Evolutionary conservation across 2,797 vertebrate genomes (phyloP).

Genomic region (Etheostoma perlongum): DNA sequence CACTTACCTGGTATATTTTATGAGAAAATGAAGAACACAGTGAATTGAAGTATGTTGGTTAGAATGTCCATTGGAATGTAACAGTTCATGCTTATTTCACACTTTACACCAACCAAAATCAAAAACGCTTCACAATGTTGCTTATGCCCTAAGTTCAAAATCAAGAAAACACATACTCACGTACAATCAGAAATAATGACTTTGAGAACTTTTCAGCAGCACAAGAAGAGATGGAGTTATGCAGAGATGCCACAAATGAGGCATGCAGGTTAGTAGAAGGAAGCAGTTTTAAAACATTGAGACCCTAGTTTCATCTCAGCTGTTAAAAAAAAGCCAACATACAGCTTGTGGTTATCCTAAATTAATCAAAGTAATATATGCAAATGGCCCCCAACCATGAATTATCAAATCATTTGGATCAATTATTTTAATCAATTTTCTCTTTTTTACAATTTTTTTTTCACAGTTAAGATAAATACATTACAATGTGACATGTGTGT

Average conservation of each 20-base stretch:
- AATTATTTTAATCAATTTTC: conserved; percentile 77
- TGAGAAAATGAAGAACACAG: not conserved
- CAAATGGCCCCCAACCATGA: conserved; percentile 27
- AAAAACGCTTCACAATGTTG: conserved; percentile 15
- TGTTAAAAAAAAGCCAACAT: conserved; percentile 49
- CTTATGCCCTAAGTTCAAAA: conserved; percentile 32
- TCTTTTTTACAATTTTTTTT: conserved; percentile 73
- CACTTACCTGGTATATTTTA: conserved; percentile 52
- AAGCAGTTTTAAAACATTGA: conserved; percentile 60
- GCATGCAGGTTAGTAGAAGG: conserved; percentile 86
- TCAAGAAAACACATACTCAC: conserved; percentile 16
- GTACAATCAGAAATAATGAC: not conserved
- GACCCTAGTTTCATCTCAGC: conserved; percentile 57
- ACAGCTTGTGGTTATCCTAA: conserved; percentile 79
- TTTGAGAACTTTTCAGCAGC: conserved; percentile 17
- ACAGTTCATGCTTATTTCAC: conserved; percentile 8
- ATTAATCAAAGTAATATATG: not conserved
- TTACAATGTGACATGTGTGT: conserved; percentile 75
- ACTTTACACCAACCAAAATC: conserved; percentile 7
- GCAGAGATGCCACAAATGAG: conserved; percentile 52
- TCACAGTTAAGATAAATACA: conserved; percentile 86
- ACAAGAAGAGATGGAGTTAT: conserved; percentile 26
- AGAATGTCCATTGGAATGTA: conserved; percentile 1
- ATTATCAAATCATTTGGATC: conserved; percentile 52
- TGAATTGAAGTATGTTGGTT: conserved; percentile 1